phyloP scores from a whole-genome alignment of 1,140 invertebrate genomes.

The Andrena cerasifolii region DNA sequence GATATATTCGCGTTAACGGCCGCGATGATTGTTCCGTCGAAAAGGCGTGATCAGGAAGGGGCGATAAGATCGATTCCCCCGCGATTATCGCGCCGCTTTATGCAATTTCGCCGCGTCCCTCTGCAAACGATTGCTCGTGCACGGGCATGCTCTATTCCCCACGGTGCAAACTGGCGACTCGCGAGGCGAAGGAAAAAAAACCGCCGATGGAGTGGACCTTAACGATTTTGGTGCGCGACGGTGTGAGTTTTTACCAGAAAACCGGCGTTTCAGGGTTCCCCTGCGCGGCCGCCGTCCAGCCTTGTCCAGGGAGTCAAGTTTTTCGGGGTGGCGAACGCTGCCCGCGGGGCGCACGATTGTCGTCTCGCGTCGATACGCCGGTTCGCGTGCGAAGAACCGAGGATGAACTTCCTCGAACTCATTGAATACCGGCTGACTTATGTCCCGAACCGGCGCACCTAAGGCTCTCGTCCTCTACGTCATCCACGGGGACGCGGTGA shows the following conservation, averaged over 20 bases:
- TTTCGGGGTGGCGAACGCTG: conserved; percentile 12
- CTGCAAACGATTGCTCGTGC: too few relatives aligned
- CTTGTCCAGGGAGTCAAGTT: conserved; percentile 27
- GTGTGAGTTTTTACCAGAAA: conserved; percentile 42
- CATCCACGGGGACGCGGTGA: conserved; percentile 24
- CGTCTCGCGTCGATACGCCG: conserved; percentile 65
- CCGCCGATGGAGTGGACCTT: conserved; percentile 13
- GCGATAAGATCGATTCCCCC: background rate
- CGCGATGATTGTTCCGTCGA: background rate
- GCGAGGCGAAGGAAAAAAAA: conserved; percentile 19
- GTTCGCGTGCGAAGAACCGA: conserved; percentile 68
- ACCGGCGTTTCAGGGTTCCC: conserved; percentile 31
- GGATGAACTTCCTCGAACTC: conserved; percentile 72
- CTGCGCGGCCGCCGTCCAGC: too few relatives aligned
- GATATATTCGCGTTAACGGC: conserved; percentile 32
- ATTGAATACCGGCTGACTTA: conserved; percentile 75
- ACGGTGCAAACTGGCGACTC: conserved; percentile 36
- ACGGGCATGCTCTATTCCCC: background rate
- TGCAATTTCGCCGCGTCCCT: background rate
- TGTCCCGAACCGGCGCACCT: conserved; percentile 46
- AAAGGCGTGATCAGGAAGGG: background rate
- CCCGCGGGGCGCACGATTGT: conserved; percentile 30
- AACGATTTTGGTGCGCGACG: conserved; percentile 45
- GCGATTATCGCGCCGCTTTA: background rate
- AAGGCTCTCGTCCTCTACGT: conserved; percentile 29